These are phyloP conservation scores for Muscicapa striata DNA, from an alignment of 2,797 vertebrate genomes.

Conservation along the genomic window DNA sequence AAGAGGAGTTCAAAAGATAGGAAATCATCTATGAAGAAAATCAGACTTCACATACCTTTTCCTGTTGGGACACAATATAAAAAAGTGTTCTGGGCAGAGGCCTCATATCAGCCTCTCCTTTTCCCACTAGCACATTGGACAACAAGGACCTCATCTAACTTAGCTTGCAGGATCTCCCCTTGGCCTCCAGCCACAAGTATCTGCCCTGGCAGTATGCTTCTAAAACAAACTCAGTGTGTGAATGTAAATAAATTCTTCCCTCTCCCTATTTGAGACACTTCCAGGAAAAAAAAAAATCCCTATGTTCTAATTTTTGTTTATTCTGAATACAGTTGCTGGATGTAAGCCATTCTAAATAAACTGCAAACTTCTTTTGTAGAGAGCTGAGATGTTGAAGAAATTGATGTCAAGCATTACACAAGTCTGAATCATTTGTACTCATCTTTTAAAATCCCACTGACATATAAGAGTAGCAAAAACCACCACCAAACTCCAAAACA, in stretches of 20 bases:
- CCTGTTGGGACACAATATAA: not conserved
- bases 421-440: constrained; percentile 11
- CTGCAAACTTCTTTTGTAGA: constrained; percentile 55
- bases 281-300: constrained; percentile 28
- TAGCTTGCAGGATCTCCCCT: not conserved
- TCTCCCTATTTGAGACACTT: not conserved
- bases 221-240: not conserved
- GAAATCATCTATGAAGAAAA: not conserved
- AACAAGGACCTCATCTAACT: not conserved
- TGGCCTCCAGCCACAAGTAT: not conserved
- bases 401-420: constrained; percentile 49
- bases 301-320: constrained; percentile 63
- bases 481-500: not conserved
- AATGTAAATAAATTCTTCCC: not conserved
- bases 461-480: not conserved
- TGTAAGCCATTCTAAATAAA: constrained; percentile 72
- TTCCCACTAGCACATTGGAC: not conserved
- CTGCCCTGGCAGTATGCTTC: not conserved
- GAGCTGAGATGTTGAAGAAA: constrained; percentile 61
- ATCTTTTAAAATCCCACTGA: constrained; percentile 37
- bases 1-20: constrained; percentile 5
- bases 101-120: not conserved
- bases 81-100: not conserved
- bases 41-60: not conserved
- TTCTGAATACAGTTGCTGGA: constrained; percentile 70